Evolutionary conservation across 1,140 invertebrate species (phyloP).

Genomic region (Cylas formicarius): DNA sequence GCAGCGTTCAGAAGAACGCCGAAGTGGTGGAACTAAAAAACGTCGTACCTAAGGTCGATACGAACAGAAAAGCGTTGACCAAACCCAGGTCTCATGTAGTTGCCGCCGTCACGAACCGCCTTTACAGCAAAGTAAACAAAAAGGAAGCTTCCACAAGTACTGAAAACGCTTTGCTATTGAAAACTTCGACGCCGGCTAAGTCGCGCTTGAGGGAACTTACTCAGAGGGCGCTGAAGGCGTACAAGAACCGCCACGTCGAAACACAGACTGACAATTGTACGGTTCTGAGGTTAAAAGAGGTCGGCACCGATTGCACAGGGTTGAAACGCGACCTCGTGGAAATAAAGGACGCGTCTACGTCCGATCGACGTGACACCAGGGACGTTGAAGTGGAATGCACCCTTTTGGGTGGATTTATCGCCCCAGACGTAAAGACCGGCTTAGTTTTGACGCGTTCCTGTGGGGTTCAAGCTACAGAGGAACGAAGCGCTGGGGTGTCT

Average conservation of each 20-base stretch:
- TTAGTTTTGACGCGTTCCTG: constrained; percentile 41
- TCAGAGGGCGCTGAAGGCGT: constrained; percentile 48
- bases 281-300: constrained; percentile 51
- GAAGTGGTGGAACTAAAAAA: constrained; percentile 13
- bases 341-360: constrained; percentile 31
- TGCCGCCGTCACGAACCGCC: constrained; percentile 58
- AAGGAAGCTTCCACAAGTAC: constrained; percentile 46
- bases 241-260: constrained; percentile 48
- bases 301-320: constrained; percentile 48
- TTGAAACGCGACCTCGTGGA: constrained; percentile 40
- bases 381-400: constrained; percentile 39
- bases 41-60: constrained; percentile 27
- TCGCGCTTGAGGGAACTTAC: constrained; percentile 50
- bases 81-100: constrained; percentile 54
- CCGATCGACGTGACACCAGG: constrained; percentile 35
- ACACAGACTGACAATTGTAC: constrained; percentile 51
- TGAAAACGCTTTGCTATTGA: constrained; percentile 44
- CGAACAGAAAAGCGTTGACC: constrained; percentile 16
- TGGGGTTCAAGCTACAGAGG: constrained; percentile 32
- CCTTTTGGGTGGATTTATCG: constrained; percentile 30
- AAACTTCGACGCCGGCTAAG: constrained; percentile 49
- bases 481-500: constrained; percentile 22
- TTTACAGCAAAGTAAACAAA: constrained; percentile 55
- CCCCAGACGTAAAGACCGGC: constrained; percentile 24
- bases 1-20: constrained; percentile 8